Evolutionary conservation across 2,888 invertebrate genomes (phyloP).

Genomic region (Agrochola macilenta): DNA sequence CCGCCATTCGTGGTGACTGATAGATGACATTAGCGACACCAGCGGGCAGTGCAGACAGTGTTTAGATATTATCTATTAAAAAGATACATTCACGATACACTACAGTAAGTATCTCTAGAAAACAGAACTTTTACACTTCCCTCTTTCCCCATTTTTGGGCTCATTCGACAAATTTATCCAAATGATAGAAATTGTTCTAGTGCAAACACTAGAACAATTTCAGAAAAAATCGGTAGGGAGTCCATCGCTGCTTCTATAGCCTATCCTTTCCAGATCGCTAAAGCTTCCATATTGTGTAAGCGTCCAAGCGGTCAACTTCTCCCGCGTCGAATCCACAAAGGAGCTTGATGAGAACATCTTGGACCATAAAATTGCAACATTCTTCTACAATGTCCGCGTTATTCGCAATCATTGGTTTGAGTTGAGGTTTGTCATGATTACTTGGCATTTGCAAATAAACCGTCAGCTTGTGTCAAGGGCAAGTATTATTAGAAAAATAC

Average conservation of each 20-base stretch:
- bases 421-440: not conserved
- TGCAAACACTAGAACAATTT: too few species aligned
- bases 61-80: too few species aligned
- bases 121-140: too few species aligned
- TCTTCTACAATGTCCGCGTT: conserved; percentile 37
- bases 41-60: too few species aligned
- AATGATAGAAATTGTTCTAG: too few species aligned
- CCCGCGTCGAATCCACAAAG: conserved; percentile 52
- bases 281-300: conserved; percentile 11
- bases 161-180: too few species aligned
- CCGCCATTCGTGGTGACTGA: too few species aligned
- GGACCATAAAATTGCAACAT: conserved; percentile 49
- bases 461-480: not conserved
- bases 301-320: not conserved
- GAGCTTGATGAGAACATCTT: conserved; percentile 32
- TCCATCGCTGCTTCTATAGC: not conserved
- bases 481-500: not conserved
- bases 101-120: too few species aligned
- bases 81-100: too few species aligned
- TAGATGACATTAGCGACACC: too few species aligned
- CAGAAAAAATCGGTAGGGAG: too few species aligned
- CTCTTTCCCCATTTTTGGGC: too few species aligned
- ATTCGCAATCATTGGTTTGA: not conserved
- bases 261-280: conserved; percentile 10
- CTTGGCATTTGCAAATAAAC: not conserved